phyloP scores from a whole-genome alignment of 2,888 invertebrate species.

The Lasioglossum villosulum region DNA sequence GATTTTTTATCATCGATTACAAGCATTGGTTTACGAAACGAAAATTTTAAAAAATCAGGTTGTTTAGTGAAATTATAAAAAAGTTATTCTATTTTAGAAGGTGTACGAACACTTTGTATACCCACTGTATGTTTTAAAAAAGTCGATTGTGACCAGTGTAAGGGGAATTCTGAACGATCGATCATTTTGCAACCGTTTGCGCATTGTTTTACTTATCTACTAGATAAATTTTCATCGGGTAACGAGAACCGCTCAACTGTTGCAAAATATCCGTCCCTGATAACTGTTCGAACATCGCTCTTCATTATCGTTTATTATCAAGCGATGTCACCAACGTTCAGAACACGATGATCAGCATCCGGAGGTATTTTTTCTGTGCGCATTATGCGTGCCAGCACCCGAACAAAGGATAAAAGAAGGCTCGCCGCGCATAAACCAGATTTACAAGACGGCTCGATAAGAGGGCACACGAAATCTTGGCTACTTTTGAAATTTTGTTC shows the following conservation, averaged over 20 bases:
- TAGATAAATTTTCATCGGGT: not conserved
- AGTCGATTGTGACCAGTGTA: not conserved
- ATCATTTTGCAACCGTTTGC: not conserved
- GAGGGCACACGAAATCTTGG: conserved; percentile 62
- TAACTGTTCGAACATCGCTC: not conserved
- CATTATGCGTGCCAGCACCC: not conserved
- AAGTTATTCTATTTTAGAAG: no score
- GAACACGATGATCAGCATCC: not conserved
- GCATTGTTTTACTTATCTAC: not conserved
- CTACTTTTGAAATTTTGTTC: conserved; percentile 69
- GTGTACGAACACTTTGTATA: no score
- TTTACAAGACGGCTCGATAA: conserved; percentile 49
- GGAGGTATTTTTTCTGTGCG: not conserved
- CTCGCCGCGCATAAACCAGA: not conserved
- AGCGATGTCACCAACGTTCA: not conserved
- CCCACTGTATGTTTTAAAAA: not conserved
- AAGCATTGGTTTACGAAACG: no score
- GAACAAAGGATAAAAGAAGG: not conserved
- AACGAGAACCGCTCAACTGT: not conserved
- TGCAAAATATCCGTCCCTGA: conserved; percentile 17
- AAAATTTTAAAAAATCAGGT: no score
- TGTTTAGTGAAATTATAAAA: no score
- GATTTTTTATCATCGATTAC: no score
- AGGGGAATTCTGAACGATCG: not conserved
- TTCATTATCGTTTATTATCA: conserved; percentile 12